Evolutionary conservation across 2,113 vertebrate species (phyloP).

Genomic region (Phaetusa simplex): DNA sequence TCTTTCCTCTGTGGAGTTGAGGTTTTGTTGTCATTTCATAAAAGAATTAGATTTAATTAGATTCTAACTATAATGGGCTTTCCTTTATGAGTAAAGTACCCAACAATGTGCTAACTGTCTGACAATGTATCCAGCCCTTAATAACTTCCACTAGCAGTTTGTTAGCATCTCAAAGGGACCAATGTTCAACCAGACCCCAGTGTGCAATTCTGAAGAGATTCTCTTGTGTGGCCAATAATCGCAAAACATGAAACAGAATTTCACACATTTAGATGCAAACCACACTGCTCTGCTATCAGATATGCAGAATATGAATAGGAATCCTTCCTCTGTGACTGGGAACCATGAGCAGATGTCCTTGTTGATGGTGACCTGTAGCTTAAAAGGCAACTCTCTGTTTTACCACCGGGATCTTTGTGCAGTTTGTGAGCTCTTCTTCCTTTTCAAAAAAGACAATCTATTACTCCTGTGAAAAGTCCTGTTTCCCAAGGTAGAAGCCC

Average conservation of each 20-base stretch:
- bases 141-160: neutral
- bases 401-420: neutral
- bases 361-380: neutral
- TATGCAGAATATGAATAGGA: neutral
- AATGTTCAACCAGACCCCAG: neutral
- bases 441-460: neutral
- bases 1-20: neutral
- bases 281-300: neutral
- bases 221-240: neutral
- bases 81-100: neutral
- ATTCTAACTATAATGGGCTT: neutral
- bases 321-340: neutral
- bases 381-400: neutral
- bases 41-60: constrained; percentile 15
- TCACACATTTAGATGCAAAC: neutral
- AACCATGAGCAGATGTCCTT: neutral
- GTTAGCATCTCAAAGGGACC: neutral
- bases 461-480: neutral
- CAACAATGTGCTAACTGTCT: neutral
- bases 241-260: neutral
- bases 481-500: neutral
- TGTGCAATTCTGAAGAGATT: neutral
- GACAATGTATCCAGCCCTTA: neutral
- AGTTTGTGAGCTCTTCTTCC: neutral
- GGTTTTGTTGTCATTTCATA: neutral